phyloP scores from a whole-genome alignment of 2,797 vertebrate genomes.

The Emys orbicularis region DNA sequence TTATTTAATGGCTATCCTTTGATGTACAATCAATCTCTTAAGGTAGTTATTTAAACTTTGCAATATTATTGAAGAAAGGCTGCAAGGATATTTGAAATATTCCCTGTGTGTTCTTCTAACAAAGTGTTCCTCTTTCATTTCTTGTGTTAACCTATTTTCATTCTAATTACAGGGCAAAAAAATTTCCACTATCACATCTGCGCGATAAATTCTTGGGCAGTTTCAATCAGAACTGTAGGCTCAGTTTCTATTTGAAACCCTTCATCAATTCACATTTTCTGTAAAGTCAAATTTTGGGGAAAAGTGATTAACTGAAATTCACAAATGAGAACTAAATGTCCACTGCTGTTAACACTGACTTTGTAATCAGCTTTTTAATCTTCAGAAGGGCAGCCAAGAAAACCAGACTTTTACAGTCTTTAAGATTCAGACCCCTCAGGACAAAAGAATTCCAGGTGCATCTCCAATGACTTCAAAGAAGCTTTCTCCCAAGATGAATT shows the following conservation, averaged over 20 bases:
- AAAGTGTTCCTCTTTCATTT: not conserved
- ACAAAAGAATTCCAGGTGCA: not conserved
- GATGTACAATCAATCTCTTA: not conserved
- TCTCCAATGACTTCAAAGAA: not conserved
- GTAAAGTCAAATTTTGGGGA: not conserved
- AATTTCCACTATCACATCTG: not conserved
- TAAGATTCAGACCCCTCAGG: not conserved
- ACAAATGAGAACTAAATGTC: slow-evolving; percentile 25
- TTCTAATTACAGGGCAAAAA: slow-evolving; percentile 1
- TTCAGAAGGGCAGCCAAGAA: slow-evolving; percentile 10
- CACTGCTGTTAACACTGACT: slow-evolving; percentile 15
- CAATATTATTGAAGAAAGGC: not conserved
- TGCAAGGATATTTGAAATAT: not conserved
- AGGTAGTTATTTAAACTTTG: not conserved
- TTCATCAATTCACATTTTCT: not conserved
- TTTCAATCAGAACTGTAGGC: slow-evolving; percentile 24
- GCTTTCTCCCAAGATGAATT: not conserved
- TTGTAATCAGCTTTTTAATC: slow-evolving; percentile 10
- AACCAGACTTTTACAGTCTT: slow-evolving; percentile 1
- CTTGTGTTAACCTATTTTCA: not conserved
- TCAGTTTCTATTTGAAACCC: not conserved
- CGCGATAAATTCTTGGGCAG: not conserved
- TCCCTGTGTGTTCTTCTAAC: not conserved
- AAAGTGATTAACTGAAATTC: slow-evolving; percentile 24
- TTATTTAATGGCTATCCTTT: not conserved